Conservation (phyloP, 2,797 vertebrate species). For the Poecile montanus region DNA sequence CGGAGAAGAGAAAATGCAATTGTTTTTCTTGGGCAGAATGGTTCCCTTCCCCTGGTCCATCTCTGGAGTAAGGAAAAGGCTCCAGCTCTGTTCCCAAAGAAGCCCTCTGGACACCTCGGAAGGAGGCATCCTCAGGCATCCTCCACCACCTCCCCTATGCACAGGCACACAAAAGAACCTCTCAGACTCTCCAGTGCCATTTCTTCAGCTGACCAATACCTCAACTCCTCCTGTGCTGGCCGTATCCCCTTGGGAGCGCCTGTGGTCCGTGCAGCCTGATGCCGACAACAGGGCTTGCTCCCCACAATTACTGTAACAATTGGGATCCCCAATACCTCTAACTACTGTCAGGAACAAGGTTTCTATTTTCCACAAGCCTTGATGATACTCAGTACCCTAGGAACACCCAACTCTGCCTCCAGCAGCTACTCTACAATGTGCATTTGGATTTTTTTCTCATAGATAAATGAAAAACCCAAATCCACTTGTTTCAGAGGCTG, state of each 20-base stretch:
- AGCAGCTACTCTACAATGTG: not conserved
- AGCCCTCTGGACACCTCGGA: not conserved
- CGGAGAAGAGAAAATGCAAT: not conserved
- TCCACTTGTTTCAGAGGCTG: not conserved
- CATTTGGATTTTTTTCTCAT: not conserved
- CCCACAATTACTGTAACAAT: not conserved
- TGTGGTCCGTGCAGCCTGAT: not conserved
- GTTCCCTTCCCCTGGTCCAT: not conserved
- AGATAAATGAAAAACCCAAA: not conserved
- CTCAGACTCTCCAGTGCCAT: not conserved
- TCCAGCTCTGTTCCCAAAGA: not conserved
- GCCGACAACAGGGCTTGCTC: not conserved
- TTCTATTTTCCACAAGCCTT: not conserved
- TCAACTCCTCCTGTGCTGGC: fast-evolving
- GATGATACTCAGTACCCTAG: not conserved
- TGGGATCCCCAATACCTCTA: not conserved
- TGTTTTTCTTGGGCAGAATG: not conserved
- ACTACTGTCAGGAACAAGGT: not conserved
- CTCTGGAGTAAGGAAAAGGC: not conserved
- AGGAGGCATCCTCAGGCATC: not conserved
- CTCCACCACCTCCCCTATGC: not conserved
- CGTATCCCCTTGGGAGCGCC: fast-evolving
- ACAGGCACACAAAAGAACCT: not conserved
- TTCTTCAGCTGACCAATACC: not conserved
- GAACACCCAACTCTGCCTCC: not conserved